Percentiles rank a stretch among this genome's conserved stretches.
These are phyloP conservation scores for Rhynchophorus ferrugineus DNA, from an alignment of 1,140 invertebrate genomes.

Conservation along the genomic window DNA sequence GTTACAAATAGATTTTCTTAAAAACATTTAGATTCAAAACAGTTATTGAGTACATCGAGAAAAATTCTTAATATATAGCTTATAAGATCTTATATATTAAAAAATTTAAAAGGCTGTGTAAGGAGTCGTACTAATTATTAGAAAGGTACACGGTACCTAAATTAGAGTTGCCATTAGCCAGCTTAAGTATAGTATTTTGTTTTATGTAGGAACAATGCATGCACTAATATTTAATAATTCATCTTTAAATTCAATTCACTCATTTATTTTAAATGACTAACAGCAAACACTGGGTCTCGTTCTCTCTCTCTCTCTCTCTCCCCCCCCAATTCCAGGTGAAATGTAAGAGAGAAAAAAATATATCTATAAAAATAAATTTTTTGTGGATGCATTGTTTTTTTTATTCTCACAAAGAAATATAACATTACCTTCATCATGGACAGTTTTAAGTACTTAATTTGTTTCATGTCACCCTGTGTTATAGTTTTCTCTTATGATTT, in stretches of 20 bases:
- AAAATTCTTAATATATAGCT: background rate
- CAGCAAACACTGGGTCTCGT: no score
- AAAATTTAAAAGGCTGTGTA: background rate
- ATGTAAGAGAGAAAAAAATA: background rate
- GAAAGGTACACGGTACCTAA: conserved; percentile 12
- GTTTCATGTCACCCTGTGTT: background rate
- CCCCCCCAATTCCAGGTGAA: background rate
- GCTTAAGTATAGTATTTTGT: background rate
- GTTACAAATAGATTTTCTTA: background rate
- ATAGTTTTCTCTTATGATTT: background rate
- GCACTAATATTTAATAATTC: background rate
- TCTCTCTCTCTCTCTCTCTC: background rate
- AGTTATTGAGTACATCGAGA: conserved; percentile 3
- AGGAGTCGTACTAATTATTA: background rate
- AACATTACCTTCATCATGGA: background rate
- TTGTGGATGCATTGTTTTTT: background rate
- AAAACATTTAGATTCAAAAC: background rate
- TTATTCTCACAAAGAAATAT: background rate
- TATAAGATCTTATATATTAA: conserved; percentile 1
- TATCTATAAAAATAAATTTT: background rate
- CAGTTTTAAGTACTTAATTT: background rate
- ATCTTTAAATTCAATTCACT: background rate
- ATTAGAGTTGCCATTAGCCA: background rate
- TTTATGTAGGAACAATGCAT: background rate
- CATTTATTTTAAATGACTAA: no score